Evolutionary conservation across 2,888 invertebrate species (phyloP), one percentile per base, ranked within the genome.

Genomic region (Yponomeuta cagnagella): DNA sequence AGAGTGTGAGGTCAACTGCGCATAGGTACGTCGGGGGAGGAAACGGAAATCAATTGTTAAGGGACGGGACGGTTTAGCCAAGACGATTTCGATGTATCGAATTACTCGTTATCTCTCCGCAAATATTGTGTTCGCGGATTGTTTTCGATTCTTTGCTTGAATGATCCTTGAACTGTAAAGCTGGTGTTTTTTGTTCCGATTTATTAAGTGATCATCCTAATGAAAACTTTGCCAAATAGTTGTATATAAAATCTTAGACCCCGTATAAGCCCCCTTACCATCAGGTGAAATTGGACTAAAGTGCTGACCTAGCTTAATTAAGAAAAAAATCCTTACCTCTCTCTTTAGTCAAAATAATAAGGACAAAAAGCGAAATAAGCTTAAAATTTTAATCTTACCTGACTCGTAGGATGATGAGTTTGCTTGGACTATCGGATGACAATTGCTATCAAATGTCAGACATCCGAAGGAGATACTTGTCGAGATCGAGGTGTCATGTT

Each of bases 11-110:
- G 81, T 83, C 90, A 87, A 90, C 89, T 88, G 79, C 79, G 73
- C 77, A 78, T 10, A 43, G 10, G n/a, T 10, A 15, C 78, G 43
- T 23, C 33, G 33, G 48, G 43, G 12, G 23, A 82, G 88, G 89
- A 89, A 91, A 78, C 91, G 91, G 90, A 91, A 86, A 81, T 87
- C 85, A 80, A 88, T 89, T 90, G 89, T 89, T 33, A 43, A 43
- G 43, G 33, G 9, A 43, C 75, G 82, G 80, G 15, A 43, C 48
- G 48, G 81, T 82, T 79, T 78, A 76, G 79, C 76, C 74, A 12
- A 15, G 37, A 48, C 48, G 43, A 70, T 65, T 64, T 70, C 4
- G 64, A 84, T 83, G 85, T 87, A 85, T 90, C 82, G 77, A 74
- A 78, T 89, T 90, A 83, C 89, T 77, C 77, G 78, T 79, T 77